Evolutionary conservation across 53 echinoderm and acorn worm species (phyloP), one percentile per base, ranked within the genome.

Genomic region (Crossaster papposus): DNA sequence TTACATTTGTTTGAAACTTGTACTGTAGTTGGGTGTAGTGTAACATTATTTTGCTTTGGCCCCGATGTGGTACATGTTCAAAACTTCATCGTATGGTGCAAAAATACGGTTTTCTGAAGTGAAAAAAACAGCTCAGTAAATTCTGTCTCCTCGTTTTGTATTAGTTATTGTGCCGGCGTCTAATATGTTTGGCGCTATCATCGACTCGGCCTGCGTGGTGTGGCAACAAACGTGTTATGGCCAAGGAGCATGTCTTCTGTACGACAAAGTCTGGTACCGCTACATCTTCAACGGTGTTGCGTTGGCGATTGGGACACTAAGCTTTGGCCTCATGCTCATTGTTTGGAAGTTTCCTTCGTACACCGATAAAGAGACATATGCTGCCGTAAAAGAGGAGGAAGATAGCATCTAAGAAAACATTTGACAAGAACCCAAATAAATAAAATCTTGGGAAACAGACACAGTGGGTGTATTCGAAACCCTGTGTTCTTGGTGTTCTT

Each of bases 191-290:
- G 79, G 79, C 52, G 30, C 54, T 4, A 1, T 79, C 30, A 79
- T 79, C 30, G 79, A 79, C 24, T 52, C 79, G 1, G 32, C 79
- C 54, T 79, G 79, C 20, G 14, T 79, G 79, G 54, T 51, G 14
- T 52, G 79, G 79, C 52, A 79, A 54, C 20, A 79, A 53, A 53
- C 79, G 18, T 79, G 79, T 24, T 26, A 79, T 8, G 79, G 79
- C 30, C 52, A 12, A 26, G 79, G 79, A 79, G 79, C 79, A 6
- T 79, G 79, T 7, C 6, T 53, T 35, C 55, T 79, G 29, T 79
- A 79, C 30, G 79, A 79, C 32, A 79, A 54, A 15, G 79, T 30
- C 24, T 79, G 54, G 52, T 79, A 79, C 20, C 52, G 79, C 52
- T 9, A 11, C 18, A 51, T 54, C 14, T 79, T 51, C 20, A 79